Evolutionary conservation across 2,113 vertebrate species (phyloP), one percentile per base, ranked within the genome.

Genomic region (Nyctibius bracteatus): DNA sequence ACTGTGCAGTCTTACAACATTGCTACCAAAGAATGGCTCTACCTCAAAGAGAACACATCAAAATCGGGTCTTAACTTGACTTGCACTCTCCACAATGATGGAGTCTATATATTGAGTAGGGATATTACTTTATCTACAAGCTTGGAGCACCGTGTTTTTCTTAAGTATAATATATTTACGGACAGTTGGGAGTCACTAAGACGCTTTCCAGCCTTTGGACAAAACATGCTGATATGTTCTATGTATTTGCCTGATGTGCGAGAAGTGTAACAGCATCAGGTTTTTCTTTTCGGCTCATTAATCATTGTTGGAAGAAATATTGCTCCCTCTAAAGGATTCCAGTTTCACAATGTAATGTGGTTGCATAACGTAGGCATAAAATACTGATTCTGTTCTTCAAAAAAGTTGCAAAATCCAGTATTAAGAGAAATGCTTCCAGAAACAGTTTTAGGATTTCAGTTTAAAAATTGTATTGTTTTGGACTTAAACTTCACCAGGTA

Each of bases 11-110:
- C 99, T 51, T 99, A 99, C 97, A 99, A 99, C 73, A 97, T 97
- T 10, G 95, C 89, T 90, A 99, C 99, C 1, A 98, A 98, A 16
- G 98, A 99, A 94, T 99, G 99, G 99, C 98, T 98, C 96, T 98
- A 98, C 97, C 98, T 99, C 94, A 99, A 99, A 88, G 99, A 99
- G 97, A 99, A 99, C 97, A 98, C 98, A 0, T 99, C 99, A 66
- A 99, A 99, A 95, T 99, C 99, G 0, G 99, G 99, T 37, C 98
- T 99, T 58, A 99, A 99, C 97, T 97, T 99, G 97, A 99, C 99
- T 15, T 99, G 99, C 66, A 97, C 99, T 1, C 98, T 99, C 46
- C 99, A 99, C 95, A 99, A 99, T 1, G 99, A 99, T 13, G 99
- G 99, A 59, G 98, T 99, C 96, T 99, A 99, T 97, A 99, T 99